Percentiles rank a stretch among this genome's conserved stretches.
phyloP scores from a whole-genome alignment of 2,888 invertebrate species.

The Slavum lentiscoides region DNA sequence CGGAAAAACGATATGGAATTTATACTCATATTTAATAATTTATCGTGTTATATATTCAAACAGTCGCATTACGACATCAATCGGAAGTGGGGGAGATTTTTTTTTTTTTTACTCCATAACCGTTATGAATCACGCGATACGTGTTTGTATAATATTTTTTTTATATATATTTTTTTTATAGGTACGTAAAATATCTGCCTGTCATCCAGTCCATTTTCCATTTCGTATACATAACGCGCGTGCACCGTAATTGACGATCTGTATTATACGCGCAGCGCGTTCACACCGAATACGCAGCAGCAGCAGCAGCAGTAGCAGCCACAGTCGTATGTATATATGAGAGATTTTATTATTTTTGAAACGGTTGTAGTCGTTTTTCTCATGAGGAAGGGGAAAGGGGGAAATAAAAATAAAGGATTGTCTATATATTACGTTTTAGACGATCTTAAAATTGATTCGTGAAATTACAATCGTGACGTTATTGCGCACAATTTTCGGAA shows the following conservation, averaged over 20 bases:
- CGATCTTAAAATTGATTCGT: conserved; percentile 18
- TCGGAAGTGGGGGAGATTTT: conserved; percentile 5
- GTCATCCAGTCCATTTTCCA: conserved; percentile 41
- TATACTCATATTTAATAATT: conserved; percentile 8
- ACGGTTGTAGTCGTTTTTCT: not conserved
- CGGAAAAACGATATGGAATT: conserved; percentile 29
- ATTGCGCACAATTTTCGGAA: conserved; percentile 18
- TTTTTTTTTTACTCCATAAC: conserved; percentile 17
- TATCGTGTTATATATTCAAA: not conserved
- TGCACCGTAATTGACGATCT: conserved; percentile 16
- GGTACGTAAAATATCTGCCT: conserved; percentile 23
- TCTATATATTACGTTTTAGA: not conserved
- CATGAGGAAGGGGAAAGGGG: too few species aligned
- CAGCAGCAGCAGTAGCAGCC: too few species aligned
- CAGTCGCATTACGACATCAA: conserved; percentile 30
- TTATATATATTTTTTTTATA: not conserved
- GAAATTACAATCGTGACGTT: conserved; percentile 40
- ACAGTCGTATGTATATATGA: not conserved
- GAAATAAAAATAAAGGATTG: too few species aligned
- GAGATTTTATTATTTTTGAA: not conserved
- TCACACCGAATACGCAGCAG: not conserved
- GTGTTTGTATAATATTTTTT: not conserved
- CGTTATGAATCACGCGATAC: not conserved
- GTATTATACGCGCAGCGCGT: not conserved
- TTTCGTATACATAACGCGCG: conserved; percentile 35